Base-by-base conservation (phyloP, 2,113 vertebrate species). In the Bubo bubo region DNA sequence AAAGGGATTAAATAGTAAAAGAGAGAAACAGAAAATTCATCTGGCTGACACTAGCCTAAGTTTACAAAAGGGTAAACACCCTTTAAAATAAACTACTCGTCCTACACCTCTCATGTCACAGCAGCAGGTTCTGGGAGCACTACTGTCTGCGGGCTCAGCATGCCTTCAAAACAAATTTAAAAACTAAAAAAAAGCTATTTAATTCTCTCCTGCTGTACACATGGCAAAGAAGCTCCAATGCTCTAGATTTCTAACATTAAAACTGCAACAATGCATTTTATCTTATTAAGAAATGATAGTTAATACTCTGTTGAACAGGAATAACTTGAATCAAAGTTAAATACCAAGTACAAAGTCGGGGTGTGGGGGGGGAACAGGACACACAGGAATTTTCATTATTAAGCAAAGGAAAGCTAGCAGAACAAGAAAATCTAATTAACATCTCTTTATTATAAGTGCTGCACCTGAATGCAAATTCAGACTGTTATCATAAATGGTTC, bases 291-390 rank as follows among this genome's bases (percentile, higher is more conserved):
- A 94, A 92, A 92, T 4, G 16, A 86, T 88, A 88, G 88, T 80
- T 95, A 94, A 94, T 85, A 88, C 60, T 88, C 71, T 62, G 95
- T 45, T 91, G 79, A 96, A 97, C 96, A 96, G 93, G 96, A 97
- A 96, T 94, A 96, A 97, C 95, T 95, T 79, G 96, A 96, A 84
- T 91, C 89, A 39, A 95, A 96, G 93, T 76, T 93, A 96, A 97
- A 94, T 87, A 94, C 72, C 73, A 47, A 94, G 95, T 95, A 96
- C 95, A 96, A 96, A 96, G 84, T 94, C 34, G 4, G 86, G 86
- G 86, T 12, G 80, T 17, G 43, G 43, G 70, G 80, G 94, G 73
- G 91, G 56, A 87, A 95, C 95, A 94, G 95, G 95, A 97, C 89
- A 81, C 81, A 73, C 88, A 88, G 95, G 97, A 96, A 96, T 96